Conservation (phyloP, 2,113 vertebrate genomes). For the Globicephala melas region DNA sequence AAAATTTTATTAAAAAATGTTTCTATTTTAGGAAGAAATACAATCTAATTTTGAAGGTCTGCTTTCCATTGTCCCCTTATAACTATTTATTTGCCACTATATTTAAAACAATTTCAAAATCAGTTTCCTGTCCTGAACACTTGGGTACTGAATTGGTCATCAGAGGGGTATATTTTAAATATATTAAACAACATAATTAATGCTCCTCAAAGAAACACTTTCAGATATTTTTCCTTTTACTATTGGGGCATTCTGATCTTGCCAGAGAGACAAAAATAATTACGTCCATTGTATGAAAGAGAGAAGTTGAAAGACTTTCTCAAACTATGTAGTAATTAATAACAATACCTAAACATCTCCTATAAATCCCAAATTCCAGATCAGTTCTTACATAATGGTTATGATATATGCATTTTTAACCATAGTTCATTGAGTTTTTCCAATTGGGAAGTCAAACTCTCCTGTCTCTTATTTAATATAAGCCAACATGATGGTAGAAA, state of each 20-base stretch:
- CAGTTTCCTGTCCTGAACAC: not conserved
- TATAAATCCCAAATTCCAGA: not conserved
- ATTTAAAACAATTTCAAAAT: constrained; percentile 37
- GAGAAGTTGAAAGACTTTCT: not conserved
- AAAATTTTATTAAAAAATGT: not conserved
- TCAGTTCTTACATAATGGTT: not conserved
- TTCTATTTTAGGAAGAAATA: not conserved
- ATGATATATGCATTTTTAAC: not conserved
- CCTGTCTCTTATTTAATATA: constrained; percentile 57
- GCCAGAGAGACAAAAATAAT: not conserved
- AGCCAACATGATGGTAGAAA: constrained; percentile 47
- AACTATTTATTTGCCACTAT: not conserved
- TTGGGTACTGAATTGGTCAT: constrained; percentile 26
- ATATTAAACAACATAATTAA: constrained; percentile 46
- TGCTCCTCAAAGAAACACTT: not conserved
- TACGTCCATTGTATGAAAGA: not conserved
- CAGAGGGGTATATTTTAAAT: constrained; percentile 34
- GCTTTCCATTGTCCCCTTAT: not conserved
- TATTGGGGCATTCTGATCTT: not conserved
- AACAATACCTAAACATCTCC: not conserved
- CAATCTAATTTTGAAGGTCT: not conserved
- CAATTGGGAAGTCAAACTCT: constrained; percentile 66
- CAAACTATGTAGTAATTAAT: not conserved
- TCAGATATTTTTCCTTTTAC: constrained; percentile 1
- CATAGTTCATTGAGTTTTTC: not conserved